Evolutionary conservation across 1,140 invertebrate genomes (phyloP), one percentile per base, ranked within the genome.

Genomic region (Drosophila tristis): DNA sequence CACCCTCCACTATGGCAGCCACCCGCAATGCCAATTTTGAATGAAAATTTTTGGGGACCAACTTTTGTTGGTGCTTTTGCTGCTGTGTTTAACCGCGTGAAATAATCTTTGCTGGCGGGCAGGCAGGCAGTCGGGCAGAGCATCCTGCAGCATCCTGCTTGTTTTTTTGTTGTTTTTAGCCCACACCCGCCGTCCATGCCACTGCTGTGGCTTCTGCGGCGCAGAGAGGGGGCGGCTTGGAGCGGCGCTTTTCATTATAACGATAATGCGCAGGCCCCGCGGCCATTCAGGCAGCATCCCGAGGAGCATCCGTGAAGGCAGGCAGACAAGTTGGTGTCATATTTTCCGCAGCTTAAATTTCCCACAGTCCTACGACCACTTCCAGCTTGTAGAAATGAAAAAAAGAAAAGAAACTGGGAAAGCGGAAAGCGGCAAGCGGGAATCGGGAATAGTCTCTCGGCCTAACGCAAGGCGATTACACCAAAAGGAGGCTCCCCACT

Each of bases 321-420:
- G 58, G 66, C 73, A 59, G 35, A 64, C 62, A 67, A 70, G 64
- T 87, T 84, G 84, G 85, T 89, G 84, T 89, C 84, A 90, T 76
- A 89, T 89, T 89, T 89, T 90, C 85, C 80, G 85, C 80, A 90
- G 84, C 84, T 90, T 89, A 84, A 80, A 84, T 77, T 77, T 89
- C 74, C 82, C 77, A 66, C 72, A 78, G 58, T 57, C 51, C 31
- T n/a, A 31, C 9, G 80, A 74, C 74, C 77, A 85, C 78, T 85
- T 85, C 65, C 64, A 45, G 66, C 66, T 70, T 48, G 48, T 11
- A 44, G 48, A 15, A 60, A 60, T 20, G 45, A 44, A 35, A 31
- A 20, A n/a, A 59, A 9, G 45, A 43, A 50, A 45, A 39, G n/a
- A 29, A 47, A 16, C 16, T 16, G 16, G 16, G 16, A 51, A 47